These are phyloP conservation scores for Smithornis capensis DNA, from an alignment of 2,113 vertebrate genomes.

Conservation along the genomic window DNA sequence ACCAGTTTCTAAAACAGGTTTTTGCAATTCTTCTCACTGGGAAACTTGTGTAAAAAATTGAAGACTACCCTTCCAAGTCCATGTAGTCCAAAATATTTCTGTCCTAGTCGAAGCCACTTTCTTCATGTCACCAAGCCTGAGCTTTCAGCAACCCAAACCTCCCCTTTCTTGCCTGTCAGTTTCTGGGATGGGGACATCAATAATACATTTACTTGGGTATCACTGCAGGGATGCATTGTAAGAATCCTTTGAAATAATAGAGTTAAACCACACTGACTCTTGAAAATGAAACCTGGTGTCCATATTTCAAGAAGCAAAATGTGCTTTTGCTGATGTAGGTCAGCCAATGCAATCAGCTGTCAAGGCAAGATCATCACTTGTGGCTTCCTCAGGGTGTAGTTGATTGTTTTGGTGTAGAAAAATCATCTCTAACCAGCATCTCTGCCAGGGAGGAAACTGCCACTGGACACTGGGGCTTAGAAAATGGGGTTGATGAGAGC, in stretches of 20 bases:
- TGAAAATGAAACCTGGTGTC: neutral
- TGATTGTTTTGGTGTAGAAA: neutral
- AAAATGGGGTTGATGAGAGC: neutral
- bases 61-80: no score
- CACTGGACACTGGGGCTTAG: neutral
- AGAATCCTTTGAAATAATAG: neutral
- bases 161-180: no score
- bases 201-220: no score
- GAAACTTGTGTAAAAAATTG: no score
- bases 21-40: no score
- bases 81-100: no score
- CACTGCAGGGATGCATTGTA: neutral
- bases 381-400: neutral
- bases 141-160: no score
- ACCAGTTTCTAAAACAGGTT: no score
- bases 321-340: slow-evolving; percentile 16
- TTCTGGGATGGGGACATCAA: no score
- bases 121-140: no score
- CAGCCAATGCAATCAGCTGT: neutral
- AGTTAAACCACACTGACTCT: neutral
- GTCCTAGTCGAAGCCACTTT: no score
- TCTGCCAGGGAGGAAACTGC: neutral
- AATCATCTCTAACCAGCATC: neutral
- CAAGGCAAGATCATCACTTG: neutral
- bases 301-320: neutral